Percentiles rank a stretch among this genome's conserved stretches.
Evolutionary conservation across 2,113 vertebrate species (phyloP).

Genomic region (Morone chrysops): DNA sequence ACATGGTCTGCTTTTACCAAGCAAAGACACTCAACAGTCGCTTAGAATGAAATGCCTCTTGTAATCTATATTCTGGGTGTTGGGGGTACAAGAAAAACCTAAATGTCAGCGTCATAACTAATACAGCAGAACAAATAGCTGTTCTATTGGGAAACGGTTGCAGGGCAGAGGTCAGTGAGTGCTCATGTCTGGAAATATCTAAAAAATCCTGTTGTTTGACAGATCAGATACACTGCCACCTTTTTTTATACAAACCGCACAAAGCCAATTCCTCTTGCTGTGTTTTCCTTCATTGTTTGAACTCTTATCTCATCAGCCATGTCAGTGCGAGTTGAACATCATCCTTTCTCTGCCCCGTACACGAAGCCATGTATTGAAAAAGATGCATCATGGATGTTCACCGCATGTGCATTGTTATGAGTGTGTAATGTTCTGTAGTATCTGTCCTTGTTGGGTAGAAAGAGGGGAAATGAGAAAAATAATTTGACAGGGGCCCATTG

Average conservation of each 20-base stretch:
- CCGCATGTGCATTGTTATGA: slow-evolving; percentile 9
- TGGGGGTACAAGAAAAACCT: slow-evolving; percentile 17
- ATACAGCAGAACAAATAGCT: slow-evolving; percentile 51
- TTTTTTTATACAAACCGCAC: not conserved
- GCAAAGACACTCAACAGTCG: slow-evolving; percentile 25
- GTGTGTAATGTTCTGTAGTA: slow-evolving; percentile 31
- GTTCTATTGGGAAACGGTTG: slow-evolving; percentile 39
- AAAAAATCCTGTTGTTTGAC: slow-evolving; percentile 21
- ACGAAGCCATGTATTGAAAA: slow-evolving; percentile 6
- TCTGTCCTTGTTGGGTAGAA: slow-evolving; percentile 34
- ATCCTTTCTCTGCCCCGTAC: not conserved
- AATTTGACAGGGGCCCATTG: slow-evolving; percentile 61
- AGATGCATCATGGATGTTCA: slow-evolving; percentile 1
- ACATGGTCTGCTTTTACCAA: slow-evolving; percentile 39
- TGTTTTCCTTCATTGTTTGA: not conserved
- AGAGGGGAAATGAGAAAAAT: slow-evolving; percentile 64
- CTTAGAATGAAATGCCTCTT: slow-evolving; percentile 45
- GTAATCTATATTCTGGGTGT: slow-evolving; percentile 28
- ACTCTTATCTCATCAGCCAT: slow-evolving; percentile 4
- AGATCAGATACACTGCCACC: slow-evolving; percentile 7
- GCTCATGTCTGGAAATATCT: slow-evolving; percentile 30
- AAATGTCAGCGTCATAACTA: slow-evolving; percentile 40
- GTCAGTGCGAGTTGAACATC: not conserved
- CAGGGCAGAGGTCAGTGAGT: slow-evolving; percentile 41
- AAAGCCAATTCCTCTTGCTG: not conserved